phyloP scores from a whole-genome alignment of 2,797 vertebrate species.

The Sebastes matsubarae region DNA sequence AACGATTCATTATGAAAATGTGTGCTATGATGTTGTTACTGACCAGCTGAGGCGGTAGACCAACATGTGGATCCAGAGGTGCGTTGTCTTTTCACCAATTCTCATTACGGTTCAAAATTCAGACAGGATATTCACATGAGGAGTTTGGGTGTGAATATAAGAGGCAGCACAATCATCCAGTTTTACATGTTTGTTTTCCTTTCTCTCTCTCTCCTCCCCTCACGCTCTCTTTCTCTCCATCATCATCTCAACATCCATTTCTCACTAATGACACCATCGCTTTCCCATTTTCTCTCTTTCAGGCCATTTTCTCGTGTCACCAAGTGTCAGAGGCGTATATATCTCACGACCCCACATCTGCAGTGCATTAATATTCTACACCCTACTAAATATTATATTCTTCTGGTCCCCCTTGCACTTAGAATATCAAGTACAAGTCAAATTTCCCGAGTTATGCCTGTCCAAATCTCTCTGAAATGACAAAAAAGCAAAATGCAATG shows the following conservation, averaged over 20 bases:
- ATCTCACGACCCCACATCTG: background rate
- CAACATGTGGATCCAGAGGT: background rate
- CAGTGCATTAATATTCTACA: constrained; percentile 24
- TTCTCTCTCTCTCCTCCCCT: background rate
- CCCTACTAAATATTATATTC: background rate
- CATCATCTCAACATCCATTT: constrained; percentile 14
- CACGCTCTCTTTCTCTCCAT: background rate
- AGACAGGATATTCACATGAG: background rate
- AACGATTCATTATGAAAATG: background rate
- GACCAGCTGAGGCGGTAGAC: background rate
- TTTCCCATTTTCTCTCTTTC: constrained; percentile 6
- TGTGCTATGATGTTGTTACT: background rate
- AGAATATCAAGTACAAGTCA: background rate
- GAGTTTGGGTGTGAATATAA: background rate
- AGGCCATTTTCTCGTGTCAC: constrained; percentile 19
- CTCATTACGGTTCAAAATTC: background rate
- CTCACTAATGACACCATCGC: background rate
- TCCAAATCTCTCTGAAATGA: too few relatives aligned
- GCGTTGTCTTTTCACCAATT: too few relatives aligned
- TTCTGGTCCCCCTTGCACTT: background rate
- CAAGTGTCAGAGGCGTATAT: constrained; percentile 8
- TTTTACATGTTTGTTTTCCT: background rate
- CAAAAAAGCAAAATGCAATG: too few relatives aligned
- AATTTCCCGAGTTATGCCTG: too few relatives aligned
- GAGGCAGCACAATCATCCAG: background rate